Evolutionary conservation across 2,888 invertebrate species (phyloP).

Genomic region (Euzophera pinguis): DNA sequence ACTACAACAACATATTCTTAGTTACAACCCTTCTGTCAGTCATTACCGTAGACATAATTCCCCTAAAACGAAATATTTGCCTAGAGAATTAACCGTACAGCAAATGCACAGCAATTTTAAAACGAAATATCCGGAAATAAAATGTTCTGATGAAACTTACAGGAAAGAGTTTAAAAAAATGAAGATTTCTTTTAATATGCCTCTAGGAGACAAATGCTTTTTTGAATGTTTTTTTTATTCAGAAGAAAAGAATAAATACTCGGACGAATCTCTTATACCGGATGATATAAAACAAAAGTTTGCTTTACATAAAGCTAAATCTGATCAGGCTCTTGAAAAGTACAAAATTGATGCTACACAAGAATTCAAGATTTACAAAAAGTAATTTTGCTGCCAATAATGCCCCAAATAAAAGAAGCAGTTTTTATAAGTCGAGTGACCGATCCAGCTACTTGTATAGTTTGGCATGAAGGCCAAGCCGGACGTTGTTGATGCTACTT

Average conservation of each 20-base stretch:
- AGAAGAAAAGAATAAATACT: constrained; percentile 12
- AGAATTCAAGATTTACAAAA: constrained; percentile 19
- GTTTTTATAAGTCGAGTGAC: constrained; percentile 19
- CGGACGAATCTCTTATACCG: constrained; percentile 2
- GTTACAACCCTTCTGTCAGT: background rate
- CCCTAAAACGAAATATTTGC: background rate
- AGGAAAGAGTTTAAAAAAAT: constrained; percentile 19
- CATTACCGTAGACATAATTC: background rate
- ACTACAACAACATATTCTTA: background rate
- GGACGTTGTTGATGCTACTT: constrained; percentile 17
- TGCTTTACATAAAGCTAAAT: constrained; percentile 14
- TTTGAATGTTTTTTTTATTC: constrained; percentile 10
- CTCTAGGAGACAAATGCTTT: constrained; percentile 12
- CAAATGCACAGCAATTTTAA: constrained; percentile 16
- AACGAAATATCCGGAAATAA: constrained; percentile 12
- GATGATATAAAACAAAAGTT: background rate
- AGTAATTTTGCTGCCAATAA: constrained; percentile 15
- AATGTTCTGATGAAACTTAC: constrained; percentile 18
- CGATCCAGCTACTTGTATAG: constrained; percentile 17
- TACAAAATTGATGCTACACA: constrained; percentile 20
- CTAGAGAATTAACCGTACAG: background rate
- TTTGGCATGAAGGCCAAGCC: constrained; percentile 19
- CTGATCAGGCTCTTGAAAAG: constrained; percentile 17
- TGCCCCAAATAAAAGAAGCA: constrained; percentile 21
- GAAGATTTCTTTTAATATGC: constrained; percentile 10